Evolutionary conservation across 2,888 invertebrate genomes (phyloP).

Genomic region (Parnassius glacialis): DNA sequence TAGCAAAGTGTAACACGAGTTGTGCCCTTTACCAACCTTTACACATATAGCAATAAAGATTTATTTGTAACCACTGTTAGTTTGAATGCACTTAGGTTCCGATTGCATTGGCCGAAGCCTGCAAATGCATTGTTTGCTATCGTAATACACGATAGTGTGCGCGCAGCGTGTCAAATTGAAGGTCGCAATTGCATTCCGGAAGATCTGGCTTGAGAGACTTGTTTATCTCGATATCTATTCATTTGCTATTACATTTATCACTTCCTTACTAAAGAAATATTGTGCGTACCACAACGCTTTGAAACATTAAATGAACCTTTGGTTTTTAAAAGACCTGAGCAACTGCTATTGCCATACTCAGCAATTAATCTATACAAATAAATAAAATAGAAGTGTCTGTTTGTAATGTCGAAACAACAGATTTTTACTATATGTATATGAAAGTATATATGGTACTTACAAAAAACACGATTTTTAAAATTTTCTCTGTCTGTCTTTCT

Average conservation of each 20-base stretch:
- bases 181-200: slow-evolving; percentile 43
- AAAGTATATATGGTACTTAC: too few species aligned
- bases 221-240: slow-evolving; percentile 27
- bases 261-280: slow-evolving; percentile 10
- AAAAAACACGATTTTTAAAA: too few species aligned
- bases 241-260: slow-evolving; percentile 14
- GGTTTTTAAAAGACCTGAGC: too few species aligned
- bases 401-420: too few species aligned
- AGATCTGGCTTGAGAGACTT: slow-evolving; percentile 37
- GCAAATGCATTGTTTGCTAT: slow-evolving; percentile 52
- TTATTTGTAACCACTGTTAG: slow-evolving; percentile 33
- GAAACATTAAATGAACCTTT: neutral
- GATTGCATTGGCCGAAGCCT: slow-evolving; percentile 62
- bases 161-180: slow-evolving; percentile 40
- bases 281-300: neutral
- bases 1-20: slow-evolving; percentile 30
- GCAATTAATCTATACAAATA: too few species aligned
- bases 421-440: too few species aligned
- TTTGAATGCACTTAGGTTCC: slow-evolving; percentile 44
- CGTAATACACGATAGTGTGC: slow-evolving; percentile 42
- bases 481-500: too few species aligned
- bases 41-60: slow-evolving; percentile 36
- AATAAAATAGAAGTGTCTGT: too few species aligned
- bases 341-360: too few species aligned
- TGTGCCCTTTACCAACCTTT: slow-evolving; percentile 32